These are phyloP conservation scores for Thecophora atra DNA, from an alignment of 2,888 invertebrate genomes.

Conservation along the genomic window DNA sequence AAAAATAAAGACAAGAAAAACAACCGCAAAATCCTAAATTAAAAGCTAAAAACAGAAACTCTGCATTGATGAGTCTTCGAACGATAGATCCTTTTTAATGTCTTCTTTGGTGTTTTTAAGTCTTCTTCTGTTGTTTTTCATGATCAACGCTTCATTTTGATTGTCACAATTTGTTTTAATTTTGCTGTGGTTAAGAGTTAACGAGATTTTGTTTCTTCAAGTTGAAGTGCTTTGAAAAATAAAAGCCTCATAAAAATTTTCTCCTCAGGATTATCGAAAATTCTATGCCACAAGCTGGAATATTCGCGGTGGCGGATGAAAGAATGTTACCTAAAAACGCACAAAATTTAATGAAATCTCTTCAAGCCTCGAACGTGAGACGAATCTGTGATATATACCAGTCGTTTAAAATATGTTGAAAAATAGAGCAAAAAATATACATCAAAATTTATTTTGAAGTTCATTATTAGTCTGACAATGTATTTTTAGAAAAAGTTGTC, in stretches of 20 bases:
- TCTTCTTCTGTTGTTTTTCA: background rate
- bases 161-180: conserved; percentile 33
- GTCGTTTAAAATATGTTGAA: no score
- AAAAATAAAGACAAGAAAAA: background rate
- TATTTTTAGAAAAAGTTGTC: no score
- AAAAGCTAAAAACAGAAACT: background rate
- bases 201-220: background rate
- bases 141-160: conserved; percentile 26
- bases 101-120: background rate
- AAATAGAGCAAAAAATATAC: no score
- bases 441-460: no score
- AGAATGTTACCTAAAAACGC: no score
- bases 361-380: no score
- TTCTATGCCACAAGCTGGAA: background rate
- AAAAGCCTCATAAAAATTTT: background rate
- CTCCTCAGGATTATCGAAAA: no score
- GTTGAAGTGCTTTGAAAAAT: background rate
- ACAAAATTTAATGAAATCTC: no score
- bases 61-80: background rate
- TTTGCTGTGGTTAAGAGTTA: conserved; percentile 4
- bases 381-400: no score
- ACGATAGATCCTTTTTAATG: background rate
- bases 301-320: background rate
- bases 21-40: background rate
- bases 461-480: no score